Conservation (phyloP, 1,140 invertebrate species). For the Scaptomyza montana region DNA sequence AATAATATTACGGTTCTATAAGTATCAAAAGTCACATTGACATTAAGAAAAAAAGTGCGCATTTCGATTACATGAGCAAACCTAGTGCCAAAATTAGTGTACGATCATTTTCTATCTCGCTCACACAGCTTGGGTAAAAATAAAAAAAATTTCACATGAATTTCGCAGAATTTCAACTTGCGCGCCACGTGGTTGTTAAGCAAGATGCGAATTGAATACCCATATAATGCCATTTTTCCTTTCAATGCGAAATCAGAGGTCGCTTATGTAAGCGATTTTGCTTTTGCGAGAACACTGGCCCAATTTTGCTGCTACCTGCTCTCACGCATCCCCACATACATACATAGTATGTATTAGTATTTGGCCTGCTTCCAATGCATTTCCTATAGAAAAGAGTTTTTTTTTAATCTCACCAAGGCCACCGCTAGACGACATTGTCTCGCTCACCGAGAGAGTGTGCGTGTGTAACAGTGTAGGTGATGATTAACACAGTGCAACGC, state of each 20-base stretch:
- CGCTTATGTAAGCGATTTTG: conserved; percentile 54
- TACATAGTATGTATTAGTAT: conserved; percentile 3
- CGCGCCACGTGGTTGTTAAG: conserved; percentile 68
- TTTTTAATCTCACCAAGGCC: conserved; percentile 55
- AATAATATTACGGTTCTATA: conserved; percentile 26
- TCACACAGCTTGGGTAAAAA: conserved; percentile 17
- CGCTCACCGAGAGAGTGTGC: conserved; percentile 4
- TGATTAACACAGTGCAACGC: conserved; percentile 50
- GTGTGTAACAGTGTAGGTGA: conserved; percentile 36
- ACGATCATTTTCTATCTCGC: conserved; percentile 44
- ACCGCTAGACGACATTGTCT: conserved; percentile 56
- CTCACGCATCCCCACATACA: conserved; percentile 25
- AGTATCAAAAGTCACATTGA: conserved; percentile 49
- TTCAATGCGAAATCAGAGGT: conserved; percentile 17
- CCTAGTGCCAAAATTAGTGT: not conserved
- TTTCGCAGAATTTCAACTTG: conserved; percentile 47
- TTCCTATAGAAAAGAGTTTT: conserved; percentile 57
- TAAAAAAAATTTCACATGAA: conserved; percentile 8
- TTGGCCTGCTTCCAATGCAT: conserved; percentile 70
- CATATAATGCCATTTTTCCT: conserved; percentile 5
- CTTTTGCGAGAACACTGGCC: conserved; percentile 37
- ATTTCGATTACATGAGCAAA: conserved; percentile 66
- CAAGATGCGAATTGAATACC: conserved; percentile 40
- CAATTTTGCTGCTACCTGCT: conserved; percentile 39
- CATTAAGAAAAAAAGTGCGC: conserved; percentile 58